Percentiles rank a stretch among this genome's conserved stretches.
Conservation (phyloP, 2,113 vertebrate genomes). For the Brachyhypopomus occidentalis region DNA sequence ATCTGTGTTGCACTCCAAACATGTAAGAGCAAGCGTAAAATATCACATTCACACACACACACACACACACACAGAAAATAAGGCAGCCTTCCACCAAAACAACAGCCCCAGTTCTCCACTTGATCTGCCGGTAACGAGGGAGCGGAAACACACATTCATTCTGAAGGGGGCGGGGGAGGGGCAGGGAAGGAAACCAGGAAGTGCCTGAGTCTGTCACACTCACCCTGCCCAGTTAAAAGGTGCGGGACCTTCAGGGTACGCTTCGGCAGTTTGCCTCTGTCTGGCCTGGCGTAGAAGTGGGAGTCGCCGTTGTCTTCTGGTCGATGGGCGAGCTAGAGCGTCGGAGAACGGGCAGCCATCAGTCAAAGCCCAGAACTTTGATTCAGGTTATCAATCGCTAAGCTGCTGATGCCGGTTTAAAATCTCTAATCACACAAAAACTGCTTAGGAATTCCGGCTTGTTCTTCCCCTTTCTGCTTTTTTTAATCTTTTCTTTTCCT, state of each 20-base stretch:
- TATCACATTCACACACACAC: conserved; percentile 31
- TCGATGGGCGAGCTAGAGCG: conserved; percentile 61
- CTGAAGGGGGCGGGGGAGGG: conserved; percentile 5
- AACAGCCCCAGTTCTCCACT: conserved; percentile 26
- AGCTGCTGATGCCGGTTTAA: conserved; percentile 24
- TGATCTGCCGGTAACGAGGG: conserved; percentile 13
- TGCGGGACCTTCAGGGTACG: conserved; percentile 64
- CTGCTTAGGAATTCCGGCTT: conserved; percentile 49
- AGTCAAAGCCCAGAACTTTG: conserved; percentile 42
- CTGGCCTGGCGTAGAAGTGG: conserved; percentile 54
- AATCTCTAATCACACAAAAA: conserved; percentile 42
- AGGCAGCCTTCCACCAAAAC: conserved; percentile 41
- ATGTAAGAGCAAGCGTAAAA: conserved; percentile 32
- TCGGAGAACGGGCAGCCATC: conserved; percentile 26
- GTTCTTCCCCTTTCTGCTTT: conserved; percentile 52
- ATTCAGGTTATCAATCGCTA: conserved; percentile 23
- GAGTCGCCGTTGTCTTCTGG: conserved; percentile 58
- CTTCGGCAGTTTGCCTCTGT: conserved; percentile 64
- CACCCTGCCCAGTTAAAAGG: conserved; percentile 62
- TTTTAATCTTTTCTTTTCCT: conserved; percentile 43
- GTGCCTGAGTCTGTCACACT: conserved; percentile 55
- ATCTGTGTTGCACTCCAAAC: conserved; percentile 8
- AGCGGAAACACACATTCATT: conserved; percentile 17
- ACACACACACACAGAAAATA: conserved; percentile 29
- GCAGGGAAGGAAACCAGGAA: conserved; percentile 14